These are phyloP conservation scores for Lumbricus terrestris DNA, from an alignment of 2,888 invertebrate genomes.

Conservation along the genomic window DNA sequence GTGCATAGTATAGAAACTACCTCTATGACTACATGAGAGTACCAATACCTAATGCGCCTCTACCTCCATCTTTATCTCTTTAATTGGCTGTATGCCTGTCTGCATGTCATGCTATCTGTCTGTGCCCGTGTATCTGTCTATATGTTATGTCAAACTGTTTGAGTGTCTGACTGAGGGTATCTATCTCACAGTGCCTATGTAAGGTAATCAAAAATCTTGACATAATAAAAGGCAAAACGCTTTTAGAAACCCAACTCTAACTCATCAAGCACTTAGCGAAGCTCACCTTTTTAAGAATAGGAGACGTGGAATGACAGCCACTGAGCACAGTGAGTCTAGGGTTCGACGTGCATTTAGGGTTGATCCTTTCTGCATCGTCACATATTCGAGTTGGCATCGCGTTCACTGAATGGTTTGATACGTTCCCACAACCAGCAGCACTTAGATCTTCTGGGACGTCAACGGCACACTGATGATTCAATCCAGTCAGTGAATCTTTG, in stretches of 20 bases:
- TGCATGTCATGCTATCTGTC: too few species aligned
- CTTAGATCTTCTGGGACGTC: neutral
- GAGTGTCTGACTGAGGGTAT: too few species aligned
- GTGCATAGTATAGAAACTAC: too few species aligned
- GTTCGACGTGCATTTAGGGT: neutral
- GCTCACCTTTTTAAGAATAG: neutral
- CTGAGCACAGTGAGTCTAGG: neutral
- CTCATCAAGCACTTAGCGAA: neutral
- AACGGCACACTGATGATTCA: neutral
- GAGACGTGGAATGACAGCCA: neutral
- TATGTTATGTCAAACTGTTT: too few species aligned
- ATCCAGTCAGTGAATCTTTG: neutral
- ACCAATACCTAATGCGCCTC: too few species aligned
- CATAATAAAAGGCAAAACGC: neutral
- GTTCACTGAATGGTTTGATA: neutral
- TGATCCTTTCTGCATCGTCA: neutral
- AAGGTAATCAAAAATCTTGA: neutral
- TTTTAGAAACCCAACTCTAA: neutral
- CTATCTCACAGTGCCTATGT: neutral
- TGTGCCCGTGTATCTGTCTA: too few species aligned
- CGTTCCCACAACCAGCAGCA: neutral
- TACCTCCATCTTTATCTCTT: too few species aligned
- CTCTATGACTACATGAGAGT: too few species aligned
- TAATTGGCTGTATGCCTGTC: too few species aligned
- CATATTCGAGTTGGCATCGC: neutral